phyloP scores from a whole-genome alignment of 2,888 invertebrate genomes.

The Netelia melanura region DNA sequence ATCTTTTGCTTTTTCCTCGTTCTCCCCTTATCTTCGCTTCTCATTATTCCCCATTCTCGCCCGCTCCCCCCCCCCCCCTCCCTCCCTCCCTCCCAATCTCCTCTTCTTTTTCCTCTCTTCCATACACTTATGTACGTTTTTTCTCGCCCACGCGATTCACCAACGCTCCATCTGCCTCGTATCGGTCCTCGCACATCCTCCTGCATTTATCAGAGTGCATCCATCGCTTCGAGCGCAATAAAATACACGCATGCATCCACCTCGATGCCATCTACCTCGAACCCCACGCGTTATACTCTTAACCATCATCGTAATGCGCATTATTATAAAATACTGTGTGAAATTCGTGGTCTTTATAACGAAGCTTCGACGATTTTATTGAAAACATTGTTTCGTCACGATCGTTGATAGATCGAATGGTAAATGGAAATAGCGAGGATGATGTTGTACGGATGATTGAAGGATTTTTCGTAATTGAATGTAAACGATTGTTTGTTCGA shows the following conservation, averaged over 20 bases:
- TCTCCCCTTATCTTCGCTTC: slow-evolving; percentile 32
- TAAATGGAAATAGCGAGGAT: neutral
- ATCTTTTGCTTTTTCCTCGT: slow-evolving; percentile 42
- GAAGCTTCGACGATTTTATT: slow-evolving; percentile 6
- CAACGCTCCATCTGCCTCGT: slow-evolving; percentile 41
- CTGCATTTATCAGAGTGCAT: slow-evolving; percentile 60
- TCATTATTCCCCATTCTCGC: slow-evolving; percentile 56
- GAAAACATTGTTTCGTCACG: slow-evolving; percentile 18
- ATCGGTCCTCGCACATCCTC: slow-evolving; percentile 33
- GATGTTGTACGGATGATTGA: neutral
- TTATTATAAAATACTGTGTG: slow-evolving; percentile 65
- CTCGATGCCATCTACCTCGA: slow-evolving; percentile 47
- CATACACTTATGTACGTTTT: slow-evolving; percentile 2
- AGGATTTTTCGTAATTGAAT: slow-evolving; percentile 16
- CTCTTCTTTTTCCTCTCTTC: slow-evolving; percentile 3
- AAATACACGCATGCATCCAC: slow-evolving; percentile 55
- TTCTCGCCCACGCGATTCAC: slow-evolving; percentile 59
- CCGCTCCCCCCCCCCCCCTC: slow-evolving; percentile 15
- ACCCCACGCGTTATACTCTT: slow-evolving; percentile 28
- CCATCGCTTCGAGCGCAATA: slow-evolving; percentile 59
- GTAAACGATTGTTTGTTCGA: neutral
- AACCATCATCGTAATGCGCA: slow-evolving; percentile 19
- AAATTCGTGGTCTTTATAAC: slow-evolving; percentile 64
- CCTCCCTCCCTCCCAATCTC: no score
- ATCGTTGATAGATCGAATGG: neutral